Conservation (phyloP, 2,113 vertebrate genomes). For the Corythaixoides concolor region DNA sequence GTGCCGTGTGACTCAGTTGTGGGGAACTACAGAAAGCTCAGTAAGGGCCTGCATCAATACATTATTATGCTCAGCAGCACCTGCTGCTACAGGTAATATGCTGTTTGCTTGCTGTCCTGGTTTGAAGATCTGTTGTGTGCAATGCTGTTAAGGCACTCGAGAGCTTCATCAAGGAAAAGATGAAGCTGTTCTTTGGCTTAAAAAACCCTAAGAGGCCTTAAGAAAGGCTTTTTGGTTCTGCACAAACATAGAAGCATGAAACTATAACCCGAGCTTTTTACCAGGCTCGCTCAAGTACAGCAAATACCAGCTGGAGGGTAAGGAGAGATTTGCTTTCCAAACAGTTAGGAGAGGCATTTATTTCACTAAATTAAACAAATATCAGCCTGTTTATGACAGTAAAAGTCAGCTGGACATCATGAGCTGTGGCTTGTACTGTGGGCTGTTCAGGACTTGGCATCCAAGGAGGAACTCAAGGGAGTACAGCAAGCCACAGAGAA, state of each 20-base stretch:
- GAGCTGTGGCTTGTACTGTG: neutral
- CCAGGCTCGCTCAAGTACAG: slow-evolving; percentile 17
- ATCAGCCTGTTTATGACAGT: slow-evolving; percentile 39
- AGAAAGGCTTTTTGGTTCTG: neutral
- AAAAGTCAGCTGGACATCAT: slow-evolving; percentile 24
- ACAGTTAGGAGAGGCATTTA: slow-evolving; percentile 26
- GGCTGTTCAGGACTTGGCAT: neutral
- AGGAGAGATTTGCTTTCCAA: slow-evolving; percentile 48
- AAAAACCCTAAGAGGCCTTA: neutral
- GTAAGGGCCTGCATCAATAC: slow-evolving; percentile 13
- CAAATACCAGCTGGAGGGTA: slow-evolving; percentile 27
- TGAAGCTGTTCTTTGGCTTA: neutral
- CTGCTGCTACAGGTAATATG: neutral
- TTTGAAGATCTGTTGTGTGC: neutral
- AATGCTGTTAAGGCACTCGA: neutral
- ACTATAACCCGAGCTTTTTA: slow-evolving; percentile 22
- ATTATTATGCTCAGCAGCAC: slow-evolving; percentile 1
- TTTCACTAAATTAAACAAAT: slow-evolving; percentile 62
- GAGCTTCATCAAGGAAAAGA: neutral
- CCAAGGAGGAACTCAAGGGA: neutral
- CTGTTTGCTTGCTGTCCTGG: neutral
- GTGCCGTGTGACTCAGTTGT: neutral
- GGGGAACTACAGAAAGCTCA: slow-evolving; percentile 8
- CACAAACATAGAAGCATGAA: slow-evolving; percentile 28
- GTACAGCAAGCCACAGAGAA: neutral